These are phyloP conservation scores for Nesometra sesokonis DNA, from an alignment of 35 echinoderm and acorn worm species.

Conservation along the genomic window DNA sequence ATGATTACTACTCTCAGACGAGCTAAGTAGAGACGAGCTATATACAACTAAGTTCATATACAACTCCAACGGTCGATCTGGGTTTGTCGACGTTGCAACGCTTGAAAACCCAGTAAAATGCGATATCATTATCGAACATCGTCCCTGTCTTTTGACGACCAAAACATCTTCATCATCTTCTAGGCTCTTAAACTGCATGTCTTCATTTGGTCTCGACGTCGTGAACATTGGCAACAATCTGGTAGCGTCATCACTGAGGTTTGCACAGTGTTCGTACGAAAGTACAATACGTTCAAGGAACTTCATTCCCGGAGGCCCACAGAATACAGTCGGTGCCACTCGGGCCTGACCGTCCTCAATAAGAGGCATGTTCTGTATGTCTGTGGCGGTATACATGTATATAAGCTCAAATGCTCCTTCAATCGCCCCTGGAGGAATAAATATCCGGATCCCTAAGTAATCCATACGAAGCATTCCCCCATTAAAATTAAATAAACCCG, in stretches of 20 bases:
- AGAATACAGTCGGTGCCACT: not conserved
- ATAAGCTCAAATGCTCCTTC: not conserved
- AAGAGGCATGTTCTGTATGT: not conserved
- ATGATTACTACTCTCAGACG: not conserved
- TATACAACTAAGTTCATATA: not conserved
- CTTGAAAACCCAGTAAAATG: not conserved
- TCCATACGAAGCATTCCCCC: not conserved
- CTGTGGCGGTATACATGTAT: not conserved
- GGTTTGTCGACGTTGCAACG: not conserved
- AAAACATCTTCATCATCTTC: not conserved
- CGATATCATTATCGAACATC: not conserved
- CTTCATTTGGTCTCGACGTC: not conserved
- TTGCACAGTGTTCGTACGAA: not conserved
- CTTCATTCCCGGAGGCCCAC: not conserved
- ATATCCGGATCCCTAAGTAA: not conserved
- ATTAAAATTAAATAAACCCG: not conserved
- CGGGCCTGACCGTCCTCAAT: not conserved
- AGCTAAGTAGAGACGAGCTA: not conserved
- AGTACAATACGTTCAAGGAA: not conserved
- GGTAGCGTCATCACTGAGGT: not conserved
- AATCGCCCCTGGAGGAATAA: not conserved
- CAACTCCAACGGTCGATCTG: not conserved
- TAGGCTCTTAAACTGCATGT: not conserved
- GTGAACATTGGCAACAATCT: not conserved
- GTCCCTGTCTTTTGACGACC: not conserved